Evolutionary conservation across 2,797 vertebrate genomes (phyloP).

Genomic region (Coilia nasus): DNA sequence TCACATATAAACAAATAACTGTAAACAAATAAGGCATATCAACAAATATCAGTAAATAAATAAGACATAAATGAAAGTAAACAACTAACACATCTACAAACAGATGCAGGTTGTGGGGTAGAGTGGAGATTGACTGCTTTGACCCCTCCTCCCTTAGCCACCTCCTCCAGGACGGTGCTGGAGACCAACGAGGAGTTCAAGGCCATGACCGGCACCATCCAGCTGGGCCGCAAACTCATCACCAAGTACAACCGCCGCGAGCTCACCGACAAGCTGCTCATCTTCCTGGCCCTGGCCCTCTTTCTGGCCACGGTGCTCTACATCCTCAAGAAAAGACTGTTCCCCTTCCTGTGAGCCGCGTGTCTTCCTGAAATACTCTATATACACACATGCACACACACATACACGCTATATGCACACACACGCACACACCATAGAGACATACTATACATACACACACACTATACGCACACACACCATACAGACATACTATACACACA

Average conservation of each 20-base stretch:
- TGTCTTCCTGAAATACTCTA: slow-evolving; percentile 5
- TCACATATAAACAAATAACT: no score
- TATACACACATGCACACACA: neutral
- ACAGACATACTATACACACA: no score
- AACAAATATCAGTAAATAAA: no score
- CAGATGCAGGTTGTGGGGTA: neutral
- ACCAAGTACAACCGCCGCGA: slow-evolving; percentile 97
- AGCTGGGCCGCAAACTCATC: slow-evolving; percentile 93
- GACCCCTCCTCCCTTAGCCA: slow-evolving; percentile 75
- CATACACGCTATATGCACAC: neutral
- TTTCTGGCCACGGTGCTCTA: slow-evolving; percentile 95
- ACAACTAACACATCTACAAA: no score
- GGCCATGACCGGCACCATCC: slow-evolving; percentile 96
- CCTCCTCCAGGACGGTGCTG: slow-evolving; percentile 88
- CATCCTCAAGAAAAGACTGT: slow-evolving; percentile 95
- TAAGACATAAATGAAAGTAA: no score
- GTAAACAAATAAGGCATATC: no score
- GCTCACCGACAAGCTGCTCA: slow-evolving; percentile 95
- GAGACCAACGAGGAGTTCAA: slow-evolving; percentile 98
- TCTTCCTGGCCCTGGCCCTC: slow-evolving; percentile 92
- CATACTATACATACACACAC: no score
- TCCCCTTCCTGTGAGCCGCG: slow-evolving; percentile 84
- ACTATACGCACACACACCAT: no score
- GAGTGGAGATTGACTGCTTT: neutral
- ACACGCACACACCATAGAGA: neutral